A percentile compares a stretch with the other conserved stretches of the same genome.
phyloP scores from a whole-genome alignment of 2,113 vertebrate genomes.

The Callipepla squamata region DNA sequence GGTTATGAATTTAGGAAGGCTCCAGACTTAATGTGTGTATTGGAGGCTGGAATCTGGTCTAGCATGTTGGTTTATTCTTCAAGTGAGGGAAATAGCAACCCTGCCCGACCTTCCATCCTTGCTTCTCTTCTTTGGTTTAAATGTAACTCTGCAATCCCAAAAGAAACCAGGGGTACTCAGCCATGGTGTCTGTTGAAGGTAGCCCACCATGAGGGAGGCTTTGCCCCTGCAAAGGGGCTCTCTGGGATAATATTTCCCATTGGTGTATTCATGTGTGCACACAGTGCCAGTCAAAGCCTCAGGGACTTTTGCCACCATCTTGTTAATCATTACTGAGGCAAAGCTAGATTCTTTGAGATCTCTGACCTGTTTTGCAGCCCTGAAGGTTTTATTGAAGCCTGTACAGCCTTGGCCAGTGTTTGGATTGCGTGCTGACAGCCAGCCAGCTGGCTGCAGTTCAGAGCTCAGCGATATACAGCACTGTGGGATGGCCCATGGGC shows the following conservation, averaged over 20 bases:
- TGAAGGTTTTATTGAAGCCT: constrained; percentile 71
- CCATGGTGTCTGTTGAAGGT: neutral
- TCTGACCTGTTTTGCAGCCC: constrained; percentile 70
- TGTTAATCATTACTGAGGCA: constrained; percentile 79
- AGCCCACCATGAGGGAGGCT: neutral
- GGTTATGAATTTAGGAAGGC: neutral
- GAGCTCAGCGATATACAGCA: neutral
- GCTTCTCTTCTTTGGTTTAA: neutral
- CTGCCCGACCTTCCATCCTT: neutral
- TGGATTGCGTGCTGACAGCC: constrained; percentile 63
- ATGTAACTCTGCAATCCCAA: neutral
- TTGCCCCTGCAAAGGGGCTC: constrained; percentile 8
- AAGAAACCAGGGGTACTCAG: neutral
- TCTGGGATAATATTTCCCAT: constrained; percentile 50
- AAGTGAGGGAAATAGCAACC: neutral
- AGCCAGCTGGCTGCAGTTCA: constrained; percentile 64
- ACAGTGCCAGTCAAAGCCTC: neutral
- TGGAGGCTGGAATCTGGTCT: neutral
- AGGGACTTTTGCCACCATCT: constrained; percentile 47
- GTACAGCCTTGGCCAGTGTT: constrained; percentile 72
- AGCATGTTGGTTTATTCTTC: neutral
- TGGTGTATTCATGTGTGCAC: neutral
- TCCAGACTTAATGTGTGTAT: neutral
- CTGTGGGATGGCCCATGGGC: neutral
- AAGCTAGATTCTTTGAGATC: constrained; percentile 61